These are phyloP conservation scores for Hipposideros larvatus DNA, from an alignment of 2,797 vertebrate species.

Conservation along the genomic window DNA sequence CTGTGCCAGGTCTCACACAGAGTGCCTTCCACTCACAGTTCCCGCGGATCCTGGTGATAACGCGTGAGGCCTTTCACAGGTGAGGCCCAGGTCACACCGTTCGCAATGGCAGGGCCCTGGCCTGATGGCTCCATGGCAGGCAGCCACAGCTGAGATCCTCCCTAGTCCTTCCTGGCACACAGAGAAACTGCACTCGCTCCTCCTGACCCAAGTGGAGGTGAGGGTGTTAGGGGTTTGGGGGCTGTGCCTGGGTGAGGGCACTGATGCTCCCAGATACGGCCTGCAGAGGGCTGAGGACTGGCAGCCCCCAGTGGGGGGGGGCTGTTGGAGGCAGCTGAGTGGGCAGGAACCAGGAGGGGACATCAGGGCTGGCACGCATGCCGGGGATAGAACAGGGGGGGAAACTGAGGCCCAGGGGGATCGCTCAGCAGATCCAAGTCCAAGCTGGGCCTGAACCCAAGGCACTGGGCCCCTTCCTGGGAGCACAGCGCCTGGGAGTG, in stretches of 20 bases:
- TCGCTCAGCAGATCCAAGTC: not conserved
- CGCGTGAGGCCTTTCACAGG: not conserved
- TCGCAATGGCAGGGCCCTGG: not conserved
- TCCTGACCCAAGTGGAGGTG: not conserved
- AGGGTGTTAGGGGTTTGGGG: not conserved
- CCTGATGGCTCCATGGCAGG: not conserved
- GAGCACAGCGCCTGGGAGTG: not conserved
- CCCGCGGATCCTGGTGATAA: not conserved
- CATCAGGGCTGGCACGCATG: not conserved
- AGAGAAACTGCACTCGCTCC: no score
- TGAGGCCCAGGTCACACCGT: not conserved
- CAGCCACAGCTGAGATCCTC: not conserved
- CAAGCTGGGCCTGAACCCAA: constrained; percentile 13
- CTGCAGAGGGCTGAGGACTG: not conserved
- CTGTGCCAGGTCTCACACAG: not conserved
- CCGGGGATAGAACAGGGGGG: not conserved
- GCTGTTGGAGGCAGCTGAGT: not conserved
- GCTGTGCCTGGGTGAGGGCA: not conserved
- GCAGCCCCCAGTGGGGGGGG: not conserved
- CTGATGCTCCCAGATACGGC: not conserved
- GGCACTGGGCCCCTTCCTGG: not conserved
- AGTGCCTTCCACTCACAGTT: not conserved
- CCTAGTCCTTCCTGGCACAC: not conserved
- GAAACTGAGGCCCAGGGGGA: constrained; percentile 22
- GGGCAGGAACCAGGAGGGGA: not conserved